Evolutionary conservation across 2,797 vertebrate species (phyloP), one percentile per base, ranked within the genome.

Genomic region (Ammospiza maritima): DNA sequence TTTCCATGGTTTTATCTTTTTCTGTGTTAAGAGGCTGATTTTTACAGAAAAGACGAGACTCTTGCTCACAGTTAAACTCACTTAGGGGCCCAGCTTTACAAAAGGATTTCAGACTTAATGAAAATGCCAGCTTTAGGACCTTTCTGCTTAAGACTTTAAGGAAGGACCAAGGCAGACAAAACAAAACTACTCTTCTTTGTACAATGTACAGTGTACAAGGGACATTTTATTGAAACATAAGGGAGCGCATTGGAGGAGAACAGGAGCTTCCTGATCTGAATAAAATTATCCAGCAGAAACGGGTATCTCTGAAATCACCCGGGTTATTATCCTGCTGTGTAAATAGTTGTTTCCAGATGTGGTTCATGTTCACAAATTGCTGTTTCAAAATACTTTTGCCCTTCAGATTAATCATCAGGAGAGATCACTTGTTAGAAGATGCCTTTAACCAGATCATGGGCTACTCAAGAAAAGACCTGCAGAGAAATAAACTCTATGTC

Each of bases 391-490:
- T 89, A 81, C 65, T 97, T 85, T 95, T 94, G 36, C 25, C 57
- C 81, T 94, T 57, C 98, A 99, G 99, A 97, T 98, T 99, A 97
- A 99, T 99, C 95, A 99, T 99, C 97, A 98, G 99, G 94, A 98
- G 99, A 98, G 99, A 99, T 95, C 99, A 99, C 96, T 98, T 99
- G 92, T 97, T 99, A 85, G 99, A 99, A 97, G 99, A 99, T 82
- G 99, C 99, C 96, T 99, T 99, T 80, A 99, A 99, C 96, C 99
- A 99, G 98, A 99, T 99, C 94, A 99, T 99, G 99, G 99, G 99
- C 89, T 99, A 99, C 95, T 99, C 99, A 73, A 98, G 99, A 70
- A 99, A 99, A 97, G 99, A 99, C 95, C 98, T 99, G 72, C 99
- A 99, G 98, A 98, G 99, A 94, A 99, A 99, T 95, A 99, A 99